phyloP scores from a whole-genome alignment of 1,140 invertebrate species.

The Procambarus clarkii region DNA sequence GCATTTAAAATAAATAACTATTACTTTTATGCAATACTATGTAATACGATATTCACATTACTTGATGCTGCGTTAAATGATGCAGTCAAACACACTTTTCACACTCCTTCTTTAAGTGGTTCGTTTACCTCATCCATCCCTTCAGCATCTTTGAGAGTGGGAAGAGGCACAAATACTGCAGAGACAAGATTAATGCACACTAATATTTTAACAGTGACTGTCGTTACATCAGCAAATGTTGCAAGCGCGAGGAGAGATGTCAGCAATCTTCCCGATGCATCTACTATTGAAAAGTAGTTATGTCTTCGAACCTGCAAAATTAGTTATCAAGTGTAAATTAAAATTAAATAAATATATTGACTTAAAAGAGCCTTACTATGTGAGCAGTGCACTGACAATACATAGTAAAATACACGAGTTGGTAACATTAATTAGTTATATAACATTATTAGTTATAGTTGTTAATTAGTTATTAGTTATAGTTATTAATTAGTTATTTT shows the following conservation, averaged over 20 bases:
- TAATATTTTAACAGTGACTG: slow-evolving; percentile 47
- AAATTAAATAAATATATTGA: not conserved
- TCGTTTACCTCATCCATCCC: slow-evolving; percentile 27
- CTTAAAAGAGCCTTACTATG: not conserved
- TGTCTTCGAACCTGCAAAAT: slow-evolving; percentile 60
- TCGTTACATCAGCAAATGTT: slow-evolving; percentile 58
- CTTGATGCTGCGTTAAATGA: not conserved
- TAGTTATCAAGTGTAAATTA: not conserved
- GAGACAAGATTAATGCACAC: slow-evolving; percentile 63
- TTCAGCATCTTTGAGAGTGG: slow-evolving; percentile 6
- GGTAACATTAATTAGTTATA: too few species aligned
- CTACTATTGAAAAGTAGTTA: slow-evolving; percentile 53
- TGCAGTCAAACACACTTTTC: not conserved
- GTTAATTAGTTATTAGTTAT: too few species aligned
- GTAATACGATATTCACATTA: too few species aligned
- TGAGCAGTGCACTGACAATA: too few species aligned
- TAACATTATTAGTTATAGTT: too few species aligned
- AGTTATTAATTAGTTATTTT: too few species aligned
- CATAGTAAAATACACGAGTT: too few species aligned
- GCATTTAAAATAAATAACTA: not conserved
- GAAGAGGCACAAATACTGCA: slow-evolving; percentile 63
- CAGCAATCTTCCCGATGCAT: slow-evolving; percentile 58
- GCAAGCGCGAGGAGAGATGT: slow-evolving; percentile 62
- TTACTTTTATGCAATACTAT: not conserved
- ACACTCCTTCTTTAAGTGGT: slow-evolving; percentile 48